Evolutionary conservation across 2,113 vertebrate genomes (phyloP).

Genomic region (Pluvianellus socialis): DNA sequence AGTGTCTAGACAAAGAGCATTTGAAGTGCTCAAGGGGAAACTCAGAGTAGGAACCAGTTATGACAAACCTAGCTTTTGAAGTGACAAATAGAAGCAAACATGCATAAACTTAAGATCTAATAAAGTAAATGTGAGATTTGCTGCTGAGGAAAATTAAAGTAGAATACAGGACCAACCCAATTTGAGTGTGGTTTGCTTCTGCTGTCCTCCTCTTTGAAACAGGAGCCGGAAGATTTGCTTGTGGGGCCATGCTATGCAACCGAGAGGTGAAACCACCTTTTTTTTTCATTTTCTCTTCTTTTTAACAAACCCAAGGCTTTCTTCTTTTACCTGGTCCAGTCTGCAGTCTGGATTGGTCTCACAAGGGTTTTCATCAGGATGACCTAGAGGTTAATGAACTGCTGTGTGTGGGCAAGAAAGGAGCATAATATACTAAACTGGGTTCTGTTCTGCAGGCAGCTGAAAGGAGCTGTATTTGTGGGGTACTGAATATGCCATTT

Average conservation of each 20-base stretch:
- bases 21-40: slow-evolving; percentile 48
- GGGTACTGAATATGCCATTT: background rate
- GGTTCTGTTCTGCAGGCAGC: background rate
- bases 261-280: background rate
- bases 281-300: background rate
- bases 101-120: background rate
- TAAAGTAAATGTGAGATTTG: background rate
- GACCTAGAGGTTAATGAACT: background rate
- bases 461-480: background rate
- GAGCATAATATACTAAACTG: background rate
- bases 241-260: background rate
- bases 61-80: slow-evolving; percentile 59
- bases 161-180: background rate
- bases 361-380: background rate
- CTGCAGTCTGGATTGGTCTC: background rate
- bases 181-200: background rate
- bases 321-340: background rate
- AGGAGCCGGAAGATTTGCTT: background rate
- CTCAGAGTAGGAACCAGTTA: slow-evolving; percentile 11
- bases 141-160: background rate
- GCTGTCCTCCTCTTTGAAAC: background rate
- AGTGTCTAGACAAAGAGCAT: slow-evolving; percentile 49
- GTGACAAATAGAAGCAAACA: slow-evolving; percentile 36
- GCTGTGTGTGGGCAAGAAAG: background rate
- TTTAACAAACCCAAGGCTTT: background rate